Evolutionary conservation across 1,140 invertebrate species (phyloP), one percentile per base, ranked within the genome.

Genomic region (Melitaea cinxia): DNA sequence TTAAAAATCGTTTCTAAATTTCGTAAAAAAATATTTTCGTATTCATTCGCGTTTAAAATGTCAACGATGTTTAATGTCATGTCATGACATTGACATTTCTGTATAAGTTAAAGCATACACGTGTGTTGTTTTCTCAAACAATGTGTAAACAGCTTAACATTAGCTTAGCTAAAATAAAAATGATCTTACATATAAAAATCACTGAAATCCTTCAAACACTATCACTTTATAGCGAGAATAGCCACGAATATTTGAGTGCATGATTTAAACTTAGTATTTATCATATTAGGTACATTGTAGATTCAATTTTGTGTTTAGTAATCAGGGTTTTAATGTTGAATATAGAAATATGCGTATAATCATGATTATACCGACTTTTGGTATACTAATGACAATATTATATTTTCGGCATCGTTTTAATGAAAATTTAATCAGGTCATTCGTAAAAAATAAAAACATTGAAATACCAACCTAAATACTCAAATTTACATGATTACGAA

Each of bases 41-140:
- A 21, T 23, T 47, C 10, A 7, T 10, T 35, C 6, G 33, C 12
- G 33, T 35, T 30, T n/a, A n/a, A 26, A 26, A 26, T 26, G 24
- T 26, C 24, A 26, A n/a, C n/a, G n/a, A n/a, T n/a, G n/a, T n/a
- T n/a, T n/a, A n/a, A 26, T 52, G 49, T 53, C 50, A 53, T 23
- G 30, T 49, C 24, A 30, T 53, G 50, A 53, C 50, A 17, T 53
- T 53, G 24, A 53, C 50, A 28, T n/a, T 49, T 49, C 24, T 24
- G 10, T 24, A 12, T 52, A 52, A 53, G 26, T 17, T 53, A 53
- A 53, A 17, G 15, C 50, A 26, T 26, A 26, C 2, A 26, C 30
- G 12, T 33, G 30, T 33, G 12, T 26, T 26, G n/a, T n/a, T n/a
- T n/a, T n/a, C n/a, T 26, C 30, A 33, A 4, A 33, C 30, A 26